Base-by-base conservation (phyloP, 2,888 invertebrate species). In the Ectobius pallidus region DNA sequence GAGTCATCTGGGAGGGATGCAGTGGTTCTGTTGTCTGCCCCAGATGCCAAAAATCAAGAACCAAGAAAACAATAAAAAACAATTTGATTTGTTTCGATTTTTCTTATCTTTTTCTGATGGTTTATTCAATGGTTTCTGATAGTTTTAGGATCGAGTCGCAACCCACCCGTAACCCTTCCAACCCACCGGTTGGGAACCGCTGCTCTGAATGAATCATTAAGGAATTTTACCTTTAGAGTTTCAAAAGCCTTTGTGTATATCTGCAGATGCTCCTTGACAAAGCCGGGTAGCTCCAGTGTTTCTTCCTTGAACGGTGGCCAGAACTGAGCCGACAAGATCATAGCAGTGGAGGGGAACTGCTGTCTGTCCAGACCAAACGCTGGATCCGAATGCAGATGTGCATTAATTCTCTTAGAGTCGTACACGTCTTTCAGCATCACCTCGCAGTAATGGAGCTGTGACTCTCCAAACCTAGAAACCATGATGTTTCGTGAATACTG, bases 301-400 rank as follows among this genome's bases (percentile, higher is more conserved):
- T 97, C 97, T 82, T 97, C 97, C 81, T 97, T 95, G 78, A 98
- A 96, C 9, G 94, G 91, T 0, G 99, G 99, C 99, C 99, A 99
- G 85, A 98, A 99, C 82, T 99, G 97, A 1, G 96, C 96, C 0
- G 98, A 99, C n/a, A 99, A 86, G 77, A 99, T 95, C 84, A 98
- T 90, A 1, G 96, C 93, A 77, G 90, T 90, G 32, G 93, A 88
- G 27, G 90, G 88, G 76, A 93, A 89, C 55, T 85, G 83, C 83
- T 89, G 80, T 70, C 77, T 71, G 25, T 77, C 75, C 11, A 79
- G 73, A 22, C 77, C 76, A 63, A 78, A 89, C 77, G 83, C 87
- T 4, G 87, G 85, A 78, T 93, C 92, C 76, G 92, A 90, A 78
- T 93, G 92, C 76, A 95, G 92, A 69, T 93, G 88, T 11, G 92